A percentile compares a stretch with the other conserved stretches of the same genome.
Evolutionary conservation across 2,888 invertebrate species (phyloP).

Genomic region (Rhogogaster chlorosoma): DNA sequence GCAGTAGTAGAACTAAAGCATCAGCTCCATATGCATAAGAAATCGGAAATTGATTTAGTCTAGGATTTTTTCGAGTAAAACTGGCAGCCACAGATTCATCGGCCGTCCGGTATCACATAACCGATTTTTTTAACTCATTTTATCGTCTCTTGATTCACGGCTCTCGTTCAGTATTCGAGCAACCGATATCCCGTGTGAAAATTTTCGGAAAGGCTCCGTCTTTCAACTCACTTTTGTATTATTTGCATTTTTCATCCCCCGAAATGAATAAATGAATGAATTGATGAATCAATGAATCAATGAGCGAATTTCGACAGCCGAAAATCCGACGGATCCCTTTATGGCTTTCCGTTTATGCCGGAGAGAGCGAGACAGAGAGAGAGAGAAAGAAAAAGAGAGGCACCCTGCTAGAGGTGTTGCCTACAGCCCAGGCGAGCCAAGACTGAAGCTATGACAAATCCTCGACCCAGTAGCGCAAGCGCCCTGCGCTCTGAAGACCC

Average conservation of each 20-base stretch:
- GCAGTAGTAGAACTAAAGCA: not conserved
- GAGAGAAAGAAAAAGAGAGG: slow-evolving; percentile 17
- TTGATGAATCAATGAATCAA: not conserved
- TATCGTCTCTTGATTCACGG: not conserved
- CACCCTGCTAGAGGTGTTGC: slow-evolving; percentile 63
- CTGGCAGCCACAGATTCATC: not conserved
- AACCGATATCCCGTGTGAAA: not conserved
- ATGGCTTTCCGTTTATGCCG: not conserved
- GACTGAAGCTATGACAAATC: slow-evolving; percentile 73
- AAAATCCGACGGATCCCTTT: not conserved
- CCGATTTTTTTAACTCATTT: slow-evolving; percentile 24
- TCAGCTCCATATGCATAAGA: not conserved
- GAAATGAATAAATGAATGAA: not conserved
- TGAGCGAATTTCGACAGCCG: not conserved
- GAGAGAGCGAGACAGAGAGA: slow-evolving; percentile 33
- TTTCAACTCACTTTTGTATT: not conserved
- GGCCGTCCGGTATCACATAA: slow-evolving; percentile 4
- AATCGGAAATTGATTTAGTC: slow-evolving; percentile 6
- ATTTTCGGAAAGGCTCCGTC: not conserved
- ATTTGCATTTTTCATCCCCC: not conserved
- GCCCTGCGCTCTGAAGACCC: slow-evolving; percentile 61
- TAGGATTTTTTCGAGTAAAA: not conserved
- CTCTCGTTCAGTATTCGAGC: not conserved
- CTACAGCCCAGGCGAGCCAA: slow-evolving; percentile 75
- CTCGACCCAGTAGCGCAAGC: slow-evolving; percentile 62